Percentiles rank a stretch among this genome's conserved stretches.
Evolutionary conservation across 2,888 invertebrate species (phyloP).

Genomic region (Habrosyne pyritoides): DNA sequence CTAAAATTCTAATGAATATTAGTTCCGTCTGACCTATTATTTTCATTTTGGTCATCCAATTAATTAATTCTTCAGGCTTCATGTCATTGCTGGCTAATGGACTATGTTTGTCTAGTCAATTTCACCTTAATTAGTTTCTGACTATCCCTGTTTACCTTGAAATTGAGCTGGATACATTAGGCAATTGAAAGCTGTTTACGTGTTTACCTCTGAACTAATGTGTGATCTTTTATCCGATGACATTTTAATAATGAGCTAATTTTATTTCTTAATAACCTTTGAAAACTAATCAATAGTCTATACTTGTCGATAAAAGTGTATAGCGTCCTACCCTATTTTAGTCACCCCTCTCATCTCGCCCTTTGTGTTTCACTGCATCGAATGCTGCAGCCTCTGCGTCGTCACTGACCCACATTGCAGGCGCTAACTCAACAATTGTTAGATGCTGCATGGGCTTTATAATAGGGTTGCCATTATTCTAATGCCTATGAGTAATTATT

Average conservation of each 20-base stretch:
- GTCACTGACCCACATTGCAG: constrained; percentile 68
- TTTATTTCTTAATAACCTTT: neutral
- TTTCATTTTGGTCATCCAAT: neutral
- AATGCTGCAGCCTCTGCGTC: constrained; percentile 55
- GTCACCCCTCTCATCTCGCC: constrained; percentile 58
- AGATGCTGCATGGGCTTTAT: constrained; percentile 39
- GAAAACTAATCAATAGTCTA: neutral
- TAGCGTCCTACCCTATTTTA: constrained; percentile 40
- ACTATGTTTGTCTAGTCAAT: constrained; percentile 20
- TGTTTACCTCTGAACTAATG: neutral
- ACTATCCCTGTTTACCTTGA: constrained; percentile 6
- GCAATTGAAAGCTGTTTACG: neutral
- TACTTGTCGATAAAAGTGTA: neutral
- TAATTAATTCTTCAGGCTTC: constrained; percentile 11
- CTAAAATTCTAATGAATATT: neutral
- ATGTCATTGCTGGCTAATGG: constrained; percentile 19
- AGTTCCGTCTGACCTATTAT: neutral
- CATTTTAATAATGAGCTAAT: neutral
- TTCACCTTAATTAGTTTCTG: constrained; percentile 23
- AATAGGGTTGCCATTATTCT: constrained; percentile 29
- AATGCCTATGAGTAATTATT: neutral
- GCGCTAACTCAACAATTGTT: constrained; percentile 50
- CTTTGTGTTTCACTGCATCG: constrained; percentile 62
- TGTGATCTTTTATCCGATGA: neutral
- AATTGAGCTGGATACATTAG: constrained; percentile 30